Percentiles rank a stretch among this genome's conserved stretches.
These are phyloP conservation scores for Pediacus dermestoides DNA, from an alignment of 2,888 invertebrate species.

Conservation along the genomic window DNA sequence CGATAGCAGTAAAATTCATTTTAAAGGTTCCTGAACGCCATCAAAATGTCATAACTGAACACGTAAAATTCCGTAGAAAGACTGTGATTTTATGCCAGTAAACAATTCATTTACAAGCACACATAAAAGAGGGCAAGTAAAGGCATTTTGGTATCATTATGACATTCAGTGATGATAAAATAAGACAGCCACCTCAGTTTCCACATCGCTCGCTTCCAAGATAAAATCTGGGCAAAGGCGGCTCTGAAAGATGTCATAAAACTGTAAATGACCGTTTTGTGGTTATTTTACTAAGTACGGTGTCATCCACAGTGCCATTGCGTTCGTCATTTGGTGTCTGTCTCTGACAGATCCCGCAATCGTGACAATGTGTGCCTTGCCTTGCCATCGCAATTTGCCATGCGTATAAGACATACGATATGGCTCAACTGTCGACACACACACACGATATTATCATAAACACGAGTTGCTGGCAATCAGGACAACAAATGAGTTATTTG, in stretches of 20 bases:
- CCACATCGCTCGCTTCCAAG: slow-evolving; percentile 25
- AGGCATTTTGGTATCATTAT: slow-evolving; percentile 33
- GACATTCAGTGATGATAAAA: slow-evolving; percentile 39
- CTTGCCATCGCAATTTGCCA: slow-evolving; percentile 20
- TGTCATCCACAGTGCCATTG: slow-evolving; percentile 46
- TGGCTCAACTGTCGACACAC: slow-evolving; percentile 16
- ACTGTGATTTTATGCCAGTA: slow-evolving; percentile 16
- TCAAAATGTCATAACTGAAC: slow-evolving; percentile 1
- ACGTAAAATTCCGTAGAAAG: slow-evolving; percentile 2
- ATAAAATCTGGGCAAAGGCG: slow-evolving; percentile 43
- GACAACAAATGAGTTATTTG: slow-evolving; percentile 11
- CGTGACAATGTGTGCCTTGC: slow-evolving; percentile 26
- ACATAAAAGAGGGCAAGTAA: slow-evolving; percentile 28
- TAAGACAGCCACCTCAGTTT: slow-evolving; percentile 32
- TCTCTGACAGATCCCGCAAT: slow-evolving; percentile 31
- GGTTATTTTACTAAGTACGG: slow-evolving; percentile 49
- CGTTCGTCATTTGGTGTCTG: slow-evolving; percentile 43
- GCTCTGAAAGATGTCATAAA: slow-evolving; percentile 43
- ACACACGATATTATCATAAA: slow-evolving; percentile 28
- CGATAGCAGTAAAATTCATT: slow-evolving; percentile 1
- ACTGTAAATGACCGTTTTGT: slow-evolving; percentile 47
- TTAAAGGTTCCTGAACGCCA: slow-evolving; percentile 2
- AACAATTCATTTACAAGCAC: slow-evolving; percentile 30
- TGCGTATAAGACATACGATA: slow-evolving; percentile 18
- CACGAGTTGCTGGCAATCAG: slow-evolving; percentile 19